Percentiles rank a stretch among this genome's conserved stretches.
These are phyloP conservation scores for Cryptocheilus praepositus DNA, from an alignment of 2,888 invertebrate species.

Conservation along the genomic window DNA sequence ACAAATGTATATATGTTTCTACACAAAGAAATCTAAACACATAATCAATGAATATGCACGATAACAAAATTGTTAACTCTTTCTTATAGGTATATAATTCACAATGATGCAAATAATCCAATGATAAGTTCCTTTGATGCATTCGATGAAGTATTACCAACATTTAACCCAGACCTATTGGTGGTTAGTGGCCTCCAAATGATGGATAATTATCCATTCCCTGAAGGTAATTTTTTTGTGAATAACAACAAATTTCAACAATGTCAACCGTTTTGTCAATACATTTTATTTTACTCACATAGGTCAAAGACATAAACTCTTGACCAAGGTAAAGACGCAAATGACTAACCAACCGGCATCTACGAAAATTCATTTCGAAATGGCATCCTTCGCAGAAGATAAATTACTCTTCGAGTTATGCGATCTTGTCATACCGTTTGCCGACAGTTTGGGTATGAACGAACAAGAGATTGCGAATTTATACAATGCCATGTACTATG, in stretches of 20 bases:
- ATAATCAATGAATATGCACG: background rate
- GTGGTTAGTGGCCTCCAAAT: constrained; percentile 90
- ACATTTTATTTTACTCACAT: constrained; percentile 60
- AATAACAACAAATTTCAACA: background rate
- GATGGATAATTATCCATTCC: constrained; percentile 90
- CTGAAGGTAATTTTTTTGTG: constrained; percentile 74
- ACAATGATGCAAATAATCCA: constrained; percentile 89
- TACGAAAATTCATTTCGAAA: constrained; percentile 88
- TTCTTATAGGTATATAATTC: constrained; percentile 82
- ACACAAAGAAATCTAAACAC: background rate
- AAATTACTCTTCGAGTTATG: constrained; percentile 81
- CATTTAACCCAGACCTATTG: constrained; percentile 83
- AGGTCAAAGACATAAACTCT: constrained; percentile 81
- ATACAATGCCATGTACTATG: constrained; percentile 81
- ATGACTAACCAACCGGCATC: constrained; percentile 78
- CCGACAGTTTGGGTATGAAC: constrained; percentile 91
- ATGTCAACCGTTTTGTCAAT: no score
- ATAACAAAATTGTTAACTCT: background rate
- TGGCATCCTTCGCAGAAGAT: constrained; percentile 89
- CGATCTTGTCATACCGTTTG: constrained; percentile 82
- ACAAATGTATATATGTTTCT: background rate
- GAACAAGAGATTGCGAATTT: constrained; percentile 90
- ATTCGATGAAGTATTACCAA: constrained; percentile 79
- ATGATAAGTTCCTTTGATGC: constrained; percentile 83
- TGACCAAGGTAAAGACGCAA: constrained; percentile 81